These are phyloP conservation scores for Rhadinocentrus ornatus DNA, from an alignment of 2,797 vertebrate species.

Conservation along the genomic window DNA sequence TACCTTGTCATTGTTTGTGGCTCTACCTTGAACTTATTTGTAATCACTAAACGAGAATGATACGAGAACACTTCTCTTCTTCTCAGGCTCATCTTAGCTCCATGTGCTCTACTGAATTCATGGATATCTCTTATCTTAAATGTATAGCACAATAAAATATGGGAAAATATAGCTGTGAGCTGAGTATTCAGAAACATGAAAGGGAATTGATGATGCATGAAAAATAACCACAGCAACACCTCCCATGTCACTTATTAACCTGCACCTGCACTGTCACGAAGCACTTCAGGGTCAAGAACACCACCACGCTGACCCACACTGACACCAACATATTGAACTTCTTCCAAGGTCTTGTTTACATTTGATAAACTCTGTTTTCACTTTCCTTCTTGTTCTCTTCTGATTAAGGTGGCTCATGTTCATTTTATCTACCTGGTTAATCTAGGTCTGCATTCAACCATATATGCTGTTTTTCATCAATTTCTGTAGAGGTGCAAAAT, in stretches of 20 bases:
- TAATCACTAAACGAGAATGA: background rate
- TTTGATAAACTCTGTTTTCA: background rate
- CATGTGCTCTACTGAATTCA: background rate
- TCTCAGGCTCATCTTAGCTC: background rate
- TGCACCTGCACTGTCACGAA: background rate
- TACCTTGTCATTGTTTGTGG: too few relatives aligned
- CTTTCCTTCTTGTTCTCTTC: background rate
- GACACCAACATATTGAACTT: too few relatives aligned
- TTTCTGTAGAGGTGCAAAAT: too few relatives aligned
- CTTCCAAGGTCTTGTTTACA: background rate
- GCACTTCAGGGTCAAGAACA: background rate
- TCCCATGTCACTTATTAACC: background rate
- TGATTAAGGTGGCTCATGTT: background rate
- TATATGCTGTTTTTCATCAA: too few relatives aligned
- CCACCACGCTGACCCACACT: background rate
- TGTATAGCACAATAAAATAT: too few relatives aligned
- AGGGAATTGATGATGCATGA: background rate
- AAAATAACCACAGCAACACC: background rate
- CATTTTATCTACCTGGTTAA: background rate
- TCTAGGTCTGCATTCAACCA: too few relatives aligned
- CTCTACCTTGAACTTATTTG: background rate
- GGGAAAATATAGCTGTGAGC: too few relatives aligned
- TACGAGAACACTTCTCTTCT: too few relatives aligned
- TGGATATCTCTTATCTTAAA: background rate
- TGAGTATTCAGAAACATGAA: too few relatives aligned